These are phyloP conservation scores for Teleiodes luculella DNA, from an alignment of 2,888 invertebrate species.

Conservation along the genomic window DNA sequence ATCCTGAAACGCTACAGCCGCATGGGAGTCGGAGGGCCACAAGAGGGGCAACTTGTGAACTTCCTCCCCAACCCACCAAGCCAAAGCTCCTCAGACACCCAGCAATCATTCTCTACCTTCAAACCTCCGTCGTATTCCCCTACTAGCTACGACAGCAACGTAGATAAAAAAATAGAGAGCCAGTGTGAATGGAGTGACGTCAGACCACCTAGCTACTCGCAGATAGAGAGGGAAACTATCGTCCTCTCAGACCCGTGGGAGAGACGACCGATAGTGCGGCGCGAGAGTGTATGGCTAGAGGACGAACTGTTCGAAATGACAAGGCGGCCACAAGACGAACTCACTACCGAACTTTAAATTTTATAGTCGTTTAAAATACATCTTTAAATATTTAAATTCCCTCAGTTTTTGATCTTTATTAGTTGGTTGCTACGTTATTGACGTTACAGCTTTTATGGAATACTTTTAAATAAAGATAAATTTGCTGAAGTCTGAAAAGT, in stretches of 20 bases:
- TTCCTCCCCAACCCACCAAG: conserved; percentile 82
- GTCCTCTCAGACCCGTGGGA: conserved; percentile 72
- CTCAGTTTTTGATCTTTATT: neutral
- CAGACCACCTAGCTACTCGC: conserved; percentile 73
- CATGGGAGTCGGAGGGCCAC: conserved; percentile 71
- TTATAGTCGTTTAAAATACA: neutral
- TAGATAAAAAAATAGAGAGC: conserved; percentile 65
- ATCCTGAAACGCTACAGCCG: conserved; percentile 83
- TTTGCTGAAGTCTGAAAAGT: conserved; percentile 42
- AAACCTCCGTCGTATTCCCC: conserved; percentile 74
- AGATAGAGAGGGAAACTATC: conserved; percentile 61
- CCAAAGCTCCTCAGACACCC: conserved; percentile 62
- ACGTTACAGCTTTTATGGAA: too few species aligned
- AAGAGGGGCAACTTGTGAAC: conserved; percentile 87
- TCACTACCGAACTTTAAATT: conserved; percentile 87
- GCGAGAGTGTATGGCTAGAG: conserved; percentile 83
- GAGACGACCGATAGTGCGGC: conserved; percentile 66
- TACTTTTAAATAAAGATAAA: neutral
- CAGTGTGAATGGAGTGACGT: conserved; percentile 78
- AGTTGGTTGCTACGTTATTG: too few species aligned
- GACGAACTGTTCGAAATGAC: conserved; percentile 91
- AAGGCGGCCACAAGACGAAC: conserved; percentile 92
- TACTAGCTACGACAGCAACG: conserved; percentile 69
- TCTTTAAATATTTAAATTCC: too few species aligned
- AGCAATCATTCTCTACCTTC: conserved; percentile 72